These are phyloP conservation scores for Lutjanus erythropterus DNA, from an alignment of 2,113 vertebrate genomes.

Conservation along the genomic window DNA sequence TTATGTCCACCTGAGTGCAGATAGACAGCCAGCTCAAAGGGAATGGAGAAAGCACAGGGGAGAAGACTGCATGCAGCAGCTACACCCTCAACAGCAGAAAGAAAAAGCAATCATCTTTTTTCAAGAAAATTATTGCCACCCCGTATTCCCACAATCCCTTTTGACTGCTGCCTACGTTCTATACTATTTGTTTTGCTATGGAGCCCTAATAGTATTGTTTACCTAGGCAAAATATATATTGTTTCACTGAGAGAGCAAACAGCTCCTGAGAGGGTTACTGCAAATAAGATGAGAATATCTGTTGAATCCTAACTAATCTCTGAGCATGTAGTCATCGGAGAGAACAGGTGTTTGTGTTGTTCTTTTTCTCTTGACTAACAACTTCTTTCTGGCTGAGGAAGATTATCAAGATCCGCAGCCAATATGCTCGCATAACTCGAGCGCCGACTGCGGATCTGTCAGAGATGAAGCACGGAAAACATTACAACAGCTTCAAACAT, in stretches of 20 bases:
- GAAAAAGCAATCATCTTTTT: conserved; percentile 61
- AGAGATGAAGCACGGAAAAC: not conserved
- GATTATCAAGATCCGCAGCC: conserved; percentile 66
- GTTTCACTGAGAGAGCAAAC: conserved; percentile 38
- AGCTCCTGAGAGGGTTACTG: conserved; percentile 55
- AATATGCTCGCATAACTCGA: conserved; percentile 52
- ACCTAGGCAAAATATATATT: conserved; percentile 50
- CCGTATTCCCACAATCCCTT: conserved; percentile 40
- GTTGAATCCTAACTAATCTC: conserved; percentile 69
- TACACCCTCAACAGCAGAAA: conserved; percentile 19
- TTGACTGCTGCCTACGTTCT: conserved; percentile 34
- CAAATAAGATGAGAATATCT: conserved; percentile 58
- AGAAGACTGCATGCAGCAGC: conserved; percentile 7
- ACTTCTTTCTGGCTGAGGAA: conserved; percentile 52
- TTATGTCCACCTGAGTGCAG: conserved; percentile 64
- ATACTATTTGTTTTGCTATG: conserved; percentile 32
- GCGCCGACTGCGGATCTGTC: conserved; percentile 17
- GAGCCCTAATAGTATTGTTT: conserved; percentile 65
- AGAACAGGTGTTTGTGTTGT: conserved; percentile 76
- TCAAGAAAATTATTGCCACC: conserved; percentile 34
- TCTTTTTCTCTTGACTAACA: conserved; percentile 54
- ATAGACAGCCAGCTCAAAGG: conserved; percentile 48
- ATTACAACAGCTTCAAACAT: conserved; percentile 10
- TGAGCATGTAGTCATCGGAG: conserved; percentile 60
- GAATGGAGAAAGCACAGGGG: conserved; percentile 25